Percentiles rank a stretch among this genome's conserved stretches.
Conservation (phyloP, 2,888 invertebrate genomes). For the Tachina fera region DNA sequence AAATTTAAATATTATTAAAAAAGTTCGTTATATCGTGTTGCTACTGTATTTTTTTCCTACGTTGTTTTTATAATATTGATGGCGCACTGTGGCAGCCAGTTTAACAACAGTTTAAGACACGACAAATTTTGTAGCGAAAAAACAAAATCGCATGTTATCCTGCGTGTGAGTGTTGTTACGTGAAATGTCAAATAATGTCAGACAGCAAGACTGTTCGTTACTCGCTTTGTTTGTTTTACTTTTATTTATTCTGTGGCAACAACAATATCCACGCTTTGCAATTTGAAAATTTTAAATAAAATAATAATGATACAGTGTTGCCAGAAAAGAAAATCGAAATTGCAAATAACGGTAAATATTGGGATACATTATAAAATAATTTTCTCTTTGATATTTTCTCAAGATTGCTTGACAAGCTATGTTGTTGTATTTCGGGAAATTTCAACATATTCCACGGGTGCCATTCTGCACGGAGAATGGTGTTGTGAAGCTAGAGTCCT, state of each 20-base stretch:
- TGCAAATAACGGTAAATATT: not conserved
- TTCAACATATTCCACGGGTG: too few species aligned
- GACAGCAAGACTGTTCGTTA: constrained; percentile 65
- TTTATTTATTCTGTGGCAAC: constrained; percentile 10
- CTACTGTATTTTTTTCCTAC: constrained; percentile 43
- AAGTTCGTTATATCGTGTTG: constrained; percentile 55
- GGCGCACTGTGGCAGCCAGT: constrained; percentile 63
- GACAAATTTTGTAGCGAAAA: constrained; percentile 67
- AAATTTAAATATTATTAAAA: not conserved
- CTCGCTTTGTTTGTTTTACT: constrained; percentile 55
- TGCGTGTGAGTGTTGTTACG: constrained; percentile 70
- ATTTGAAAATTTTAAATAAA: constrained; percentile 38
- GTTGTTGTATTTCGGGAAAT: too few species aligned
- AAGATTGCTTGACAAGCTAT: too few species aligned
- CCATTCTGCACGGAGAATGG: too few species aligned
- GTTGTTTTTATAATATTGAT: constrained; percentile 28
- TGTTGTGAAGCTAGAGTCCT: too few species aligned
- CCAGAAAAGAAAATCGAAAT: not conserved
- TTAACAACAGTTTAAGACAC: constrained; percentile 69
- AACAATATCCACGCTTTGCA: constrained; percentile 14
- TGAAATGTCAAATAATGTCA: constrained; percentile 72
- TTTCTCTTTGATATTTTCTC: too few species aligned
- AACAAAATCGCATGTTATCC: constrained; percentile 68
- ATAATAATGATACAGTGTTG: constrained; percentile 1
- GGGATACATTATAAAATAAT: too few species aligned